Evolutionary conservation across 2,888 invertebrate genomes (phyloP), one percentile per base, ranked within the genome.

Genomic region (Andrena trimmerana): DNA sequence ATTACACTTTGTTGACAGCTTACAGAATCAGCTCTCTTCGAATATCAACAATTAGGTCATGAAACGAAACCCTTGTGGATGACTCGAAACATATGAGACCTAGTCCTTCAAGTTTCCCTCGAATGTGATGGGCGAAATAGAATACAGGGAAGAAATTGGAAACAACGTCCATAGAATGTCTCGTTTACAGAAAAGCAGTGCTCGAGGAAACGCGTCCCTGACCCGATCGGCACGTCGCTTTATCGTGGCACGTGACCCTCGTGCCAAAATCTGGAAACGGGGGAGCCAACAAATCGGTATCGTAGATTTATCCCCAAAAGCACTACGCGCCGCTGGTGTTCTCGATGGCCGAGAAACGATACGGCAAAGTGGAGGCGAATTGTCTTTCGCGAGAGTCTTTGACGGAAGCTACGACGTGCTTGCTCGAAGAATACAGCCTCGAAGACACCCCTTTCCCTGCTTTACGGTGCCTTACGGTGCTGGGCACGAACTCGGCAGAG

Each of bases 161-260:
- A 48, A 57, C 60, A n/a, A 13, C 29, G 50, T 20, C 60, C 24
- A 31, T 60, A 33, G 20, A 66, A 59, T 33, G 73, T 57, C 57
- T 57, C 24, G 57, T 20, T 57, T 27, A 57, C 24, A 10, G 10
- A 57, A 57, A 27, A 57, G 24, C 20, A 48, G 10, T 52, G 27
- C 65, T 57, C 42, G 33, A 48, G 60, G 72, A 70, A 70, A 69
- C 65, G 69, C 66, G 50, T 48, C 59, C 33, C 83, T 89, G 89
- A 81, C 69, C 65, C 78, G 69, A 70, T 66, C 81, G 77, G 72
- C 89, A 89, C 87, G 83, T 85, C 78, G 80, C 74, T 80, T 85
- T 83, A 87, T 85, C 87, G 85, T 42, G 57, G 87, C 86, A 89
- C 88, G 88, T 88, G 89, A 88, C 76, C 42, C 54, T 75, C 63